A percentile compares a stretch with the other conserved stretches of the same genome.
Conservation (phyloP, 2,888 invertebrate species). For the Chaitophorus viminalis region DNA sequence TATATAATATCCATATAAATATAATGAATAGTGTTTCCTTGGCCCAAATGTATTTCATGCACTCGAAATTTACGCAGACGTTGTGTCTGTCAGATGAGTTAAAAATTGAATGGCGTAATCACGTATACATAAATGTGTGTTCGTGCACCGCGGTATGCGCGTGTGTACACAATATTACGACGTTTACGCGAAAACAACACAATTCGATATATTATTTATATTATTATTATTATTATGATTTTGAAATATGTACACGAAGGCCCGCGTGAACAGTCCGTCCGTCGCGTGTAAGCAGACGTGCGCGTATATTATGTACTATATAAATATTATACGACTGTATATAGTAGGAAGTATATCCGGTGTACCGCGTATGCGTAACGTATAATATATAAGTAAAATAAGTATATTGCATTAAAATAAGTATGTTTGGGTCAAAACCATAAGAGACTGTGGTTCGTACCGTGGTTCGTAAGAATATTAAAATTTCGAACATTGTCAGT, state of each 20-base stretch:
- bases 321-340: too few species aligned
- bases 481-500: background rate
- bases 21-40: conserved; percentile 9
- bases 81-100: background rate
- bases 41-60: conserved; percentile 28
- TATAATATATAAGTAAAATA: too few species aligned
- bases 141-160: too few species aligned
- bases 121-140: too few species aligned
- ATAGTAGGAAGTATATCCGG: conserved; percentile 5
- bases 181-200: too few species aligned
- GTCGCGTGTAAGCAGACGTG: too few species aligned
- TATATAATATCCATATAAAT: too few species aligned
- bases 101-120: background rate
- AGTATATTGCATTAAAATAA: too few species aligned
- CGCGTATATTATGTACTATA: too few species aligned
- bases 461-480: background rate
- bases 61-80: conserved; percentile 7
- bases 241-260: background rate
- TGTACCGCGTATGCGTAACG: too few species aligned
- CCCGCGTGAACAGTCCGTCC: background rate
- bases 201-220: background rate
- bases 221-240: too few species aligned
- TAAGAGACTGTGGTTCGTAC: background rate
- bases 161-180: too few species aligned
- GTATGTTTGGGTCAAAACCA: background rate